Percentiles rank a stretch among this genome's conserved stretches.
phyloP scores from a whole-genome alignment of 2,113 vertebrate genomes.

The Toxotes jaculatrix region DNA sequence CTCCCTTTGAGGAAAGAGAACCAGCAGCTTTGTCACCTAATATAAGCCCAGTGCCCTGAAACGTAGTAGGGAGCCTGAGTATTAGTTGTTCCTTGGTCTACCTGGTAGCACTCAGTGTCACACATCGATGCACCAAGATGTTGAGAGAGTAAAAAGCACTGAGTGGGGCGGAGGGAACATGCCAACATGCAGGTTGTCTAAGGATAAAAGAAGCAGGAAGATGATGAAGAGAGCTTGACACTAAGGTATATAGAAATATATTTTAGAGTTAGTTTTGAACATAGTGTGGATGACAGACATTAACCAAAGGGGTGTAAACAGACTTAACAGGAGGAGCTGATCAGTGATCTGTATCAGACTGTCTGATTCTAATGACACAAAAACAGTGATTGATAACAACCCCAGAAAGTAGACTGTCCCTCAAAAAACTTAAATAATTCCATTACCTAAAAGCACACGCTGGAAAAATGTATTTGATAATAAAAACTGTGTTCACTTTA shows the following conservation, averaged over 20 bases:
- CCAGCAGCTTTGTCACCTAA: constrained; percentile 24
- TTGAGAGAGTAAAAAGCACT: not conserved
- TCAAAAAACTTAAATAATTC: not conserved
- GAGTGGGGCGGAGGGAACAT: not conserved
- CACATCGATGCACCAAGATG: not conserved
- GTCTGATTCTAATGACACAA: not conserved
- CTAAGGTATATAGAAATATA: not conserved
- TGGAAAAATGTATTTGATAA: not conserved
- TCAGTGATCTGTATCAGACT: not conserved
- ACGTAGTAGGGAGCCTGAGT: constrained; percentile 21
- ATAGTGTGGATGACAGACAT: not conserved
- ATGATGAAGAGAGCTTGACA: not conserved
- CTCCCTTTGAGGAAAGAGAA: not conserved
- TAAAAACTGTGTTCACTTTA: not conserved
- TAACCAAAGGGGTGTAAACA: not conserved
- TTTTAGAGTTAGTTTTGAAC: not conserved
- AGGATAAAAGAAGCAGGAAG: constrained; percentile 2
- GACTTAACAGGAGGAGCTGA: not conserved
- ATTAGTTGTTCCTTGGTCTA: not conserved
- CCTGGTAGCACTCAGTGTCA: not conserved
- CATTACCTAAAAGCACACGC: not conserved
- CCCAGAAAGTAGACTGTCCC: not conserved
- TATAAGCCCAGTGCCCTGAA: constrained; percentile 45
- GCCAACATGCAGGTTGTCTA: not conserved
- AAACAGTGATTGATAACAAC: not conserved